Evolutionary conservation across 2,113 vertebrate genomes (phyloP).

Genomic region (Montifringilla adamsi): DNA sequence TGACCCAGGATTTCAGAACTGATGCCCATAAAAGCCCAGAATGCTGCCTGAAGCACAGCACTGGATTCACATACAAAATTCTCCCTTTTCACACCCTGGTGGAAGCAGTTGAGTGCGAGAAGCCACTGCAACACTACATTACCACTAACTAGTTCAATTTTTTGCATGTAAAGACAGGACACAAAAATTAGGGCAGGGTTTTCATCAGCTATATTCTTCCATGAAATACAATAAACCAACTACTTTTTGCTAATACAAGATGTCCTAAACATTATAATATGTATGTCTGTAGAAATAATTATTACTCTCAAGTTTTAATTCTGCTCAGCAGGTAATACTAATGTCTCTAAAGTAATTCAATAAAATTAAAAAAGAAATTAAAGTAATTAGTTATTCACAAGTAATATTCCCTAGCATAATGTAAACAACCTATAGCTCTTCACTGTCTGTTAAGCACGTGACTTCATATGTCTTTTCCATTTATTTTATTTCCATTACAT

Average conservation of each 20-base stretch:
- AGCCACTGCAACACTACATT: background rate
- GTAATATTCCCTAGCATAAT: background rate
- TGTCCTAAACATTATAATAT: background rate
- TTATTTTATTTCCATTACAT: constrained; percentile 6
- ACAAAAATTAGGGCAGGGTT: background rate
- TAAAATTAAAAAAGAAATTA: background rate
- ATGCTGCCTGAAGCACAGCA: background rate
- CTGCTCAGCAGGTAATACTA: background rate
- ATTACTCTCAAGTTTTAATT: background rate
- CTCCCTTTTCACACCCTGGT: background rate
- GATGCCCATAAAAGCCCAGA: background rate
- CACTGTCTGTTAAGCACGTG: background rate
- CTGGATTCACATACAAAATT: background rate
- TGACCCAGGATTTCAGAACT: background rate
- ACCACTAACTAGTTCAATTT: background rate
- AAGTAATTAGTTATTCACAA: background rate
- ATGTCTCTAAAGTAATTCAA: background rate
- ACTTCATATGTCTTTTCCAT: background rate
- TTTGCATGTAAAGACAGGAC: background rate
- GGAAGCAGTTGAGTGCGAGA: background rate
- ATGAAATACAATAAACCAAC: background rate
- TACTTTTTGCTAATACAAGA: background rate
- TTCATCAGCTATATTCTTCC: background rate
- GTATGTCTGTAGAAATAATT: background rate
- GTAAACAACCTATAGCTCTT: background rate